phyloP scores from a whole-genome alignment of 2,797 vertebrate genomes.

The Oophaga sylvatica region DNA sequence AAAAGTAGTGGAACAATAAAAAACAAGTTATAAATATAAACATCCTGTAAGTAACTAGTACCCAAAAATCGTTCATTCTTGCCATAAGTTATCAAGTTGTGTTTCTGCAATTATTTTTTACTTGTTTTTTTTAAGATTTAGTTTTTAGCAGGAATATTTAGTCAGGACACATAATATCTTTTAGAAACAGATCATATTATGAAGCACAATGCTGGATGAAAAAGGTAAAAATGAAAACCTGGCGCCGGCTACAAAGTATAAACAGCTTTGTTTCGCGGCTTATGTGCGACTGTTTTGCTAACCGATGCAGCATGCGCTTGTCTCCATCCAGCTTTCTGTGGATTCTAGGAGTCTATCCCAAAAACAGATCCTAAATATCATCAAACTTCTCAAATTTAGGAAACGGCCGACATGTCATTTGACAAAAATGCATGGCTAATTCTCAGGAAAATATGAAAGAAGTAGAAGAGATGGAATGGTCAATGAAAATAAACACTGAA shows the following conservation, averaged over 20 bases:
- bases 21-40: background rate
- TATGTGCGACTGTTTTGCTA: slow-evolving; percentile 21
- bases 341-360: background rate
- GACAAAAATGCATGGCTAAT: slow-evolving; percentile 47
- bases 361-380: background rate
- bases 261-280: slow-evolving; percentile 1
- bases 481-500: slow-evolving; percentile 6
- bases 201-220: slow-evolving; percentile 13
- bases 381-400: slow-evolving; percentile 29
- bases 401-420: background rate
- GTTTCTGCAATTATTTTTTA: background rate
- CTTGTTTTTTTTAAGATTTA: background rate
- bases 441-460: slow-evolving; percentile 16
- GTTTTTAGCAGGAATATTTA: background rate
- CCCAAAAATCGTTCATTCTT: background rate
- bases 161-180: background rate
- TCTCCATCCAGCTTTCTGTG: slow-evolving; percentile 15
- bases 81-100: background rate
- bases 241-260: background rate
- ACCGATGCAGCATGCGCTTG: background rate
- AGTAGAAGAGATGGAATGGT: background rate
- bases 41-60: background rate
- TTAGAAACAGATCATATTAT: background rate
- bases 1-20: background rate
- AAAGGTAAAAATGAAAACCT: slow-evolving; percentile 15